Conservation (phyloP, 2,113 vertebrate genomes). For the Heterochromis multidens region DNA sequence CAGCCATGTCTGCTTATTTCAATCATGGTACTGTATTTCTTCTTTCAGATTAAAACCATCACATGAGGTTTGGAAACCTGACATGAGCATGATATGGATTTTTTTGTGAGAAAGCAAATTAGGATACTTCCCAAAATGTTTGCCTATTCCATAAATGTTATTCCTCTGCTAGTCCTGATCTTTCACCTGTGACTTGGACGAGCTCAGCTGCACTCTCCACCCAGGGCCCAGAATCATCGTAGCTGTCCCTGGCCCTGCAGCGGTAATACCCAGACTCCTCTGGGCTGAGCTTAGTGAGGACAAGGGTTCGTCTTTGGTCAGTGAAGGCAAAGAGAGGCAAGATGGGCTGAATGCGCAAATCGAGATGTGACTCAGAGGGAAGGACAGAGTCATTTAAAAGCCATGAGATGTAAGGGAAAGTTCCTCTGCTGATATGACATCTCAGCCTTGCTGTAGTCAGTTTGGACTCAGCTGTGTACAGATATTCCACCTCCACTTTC, state of each 20-base stretch:
- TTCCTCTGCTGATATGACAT: conserved; percentile 65
- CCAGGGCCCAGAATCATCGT: conserved; percentile 64
- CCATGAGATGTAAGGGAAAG: conserved; percentile 72
- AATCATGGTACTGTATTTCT: neutral
- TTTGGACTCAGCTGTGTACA: conserved; percentile 50
- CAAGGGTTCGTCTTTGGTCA: conserved; percentile 31
- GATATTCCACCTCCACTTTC: conserved; percentile 63
- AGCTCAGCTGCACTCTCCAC: conserved; percentile 58
- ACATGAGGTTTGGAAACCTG: neutral
- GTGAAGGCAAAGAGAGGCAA: neutral
- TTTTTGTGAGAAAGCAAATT: neutral
- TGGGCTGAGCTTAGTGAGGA: conserved; percentile 42
- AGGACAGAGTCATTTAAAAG: conserved; percentile 56
- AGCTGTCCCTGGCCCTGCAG: conserved; percentile 72
- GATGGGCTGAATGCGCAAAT: neutral
- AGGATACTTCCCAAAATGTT: neutral
- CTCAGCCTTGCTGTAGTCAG: conserved; percentile 43
- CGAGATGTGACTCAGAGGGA: neutral
- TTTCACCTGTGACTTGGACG: conserved; percentile 62
- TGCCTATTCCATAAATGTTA: neutral
- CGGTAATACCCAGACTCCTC: conserved; percentile 64
- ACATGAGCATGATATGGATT: neutral
- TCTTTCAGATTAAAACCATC: neutral
- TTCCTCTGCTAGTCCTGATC: neutral
- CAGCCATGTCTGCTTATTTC: neutral